phyloP scores from a whole-genome alignment of 2,113 vertebrate genomes.

The Pseudopodoces humilis region DNA sequence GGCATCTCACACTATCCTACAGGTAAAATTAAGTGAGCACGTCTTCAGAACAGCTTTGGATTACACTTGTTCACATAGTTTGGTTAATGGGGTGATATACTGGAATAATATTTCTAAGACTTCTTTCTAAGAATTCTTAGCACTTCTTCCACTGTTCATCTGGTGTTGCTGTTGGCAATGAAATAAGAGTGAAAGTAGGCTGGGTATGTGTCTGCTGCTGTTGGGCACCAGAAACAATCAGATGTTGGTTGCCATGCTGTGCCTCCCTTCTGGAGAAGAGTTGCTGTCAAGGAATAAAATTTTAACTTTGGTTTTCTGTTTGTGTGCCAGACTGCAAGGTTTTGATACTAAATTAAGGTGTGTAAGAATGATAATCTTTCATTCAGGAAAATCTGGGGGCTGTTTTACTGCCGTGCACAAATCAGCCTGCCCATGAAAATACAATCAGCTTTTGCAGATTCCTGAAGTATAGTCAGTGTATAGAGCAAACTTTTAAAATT shows the following conservation, averaged over 20 bases:
- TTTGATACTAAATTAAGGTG: background rate
- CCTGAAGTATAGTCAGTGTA: background rate
- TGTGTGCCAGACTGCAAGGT: background rate
- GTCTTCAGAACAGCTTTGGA: background rate
- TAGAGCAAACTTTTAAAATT: background rate
- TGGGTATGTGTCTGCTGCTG: background rate
- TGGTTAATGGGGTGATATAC: background rate
- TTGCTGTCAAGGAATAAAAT: background rate
- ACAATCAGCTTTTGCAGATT: rapidly evolving
- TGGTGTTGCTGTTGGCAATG: background rate
- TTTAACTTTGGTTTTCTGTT: background rate
- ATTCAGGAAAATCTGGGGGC: background rate
- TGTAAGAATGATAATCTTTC: background rate
- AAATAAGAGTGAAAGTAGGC: background rate
- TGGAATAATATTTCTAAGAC: background rate
- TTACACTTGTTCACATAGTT: background rate
- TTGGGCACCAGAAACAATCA: background rate
- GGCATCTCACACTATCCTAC: background rate
- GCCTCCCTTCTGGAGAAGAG: background rate
- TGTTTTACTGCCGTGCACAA: background rate
- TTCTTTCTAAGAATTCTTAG: background rate
- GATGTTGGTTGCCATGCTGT: background rate
- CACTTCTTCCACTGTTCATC: background rate
- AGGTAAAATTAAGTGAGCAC: background rate
- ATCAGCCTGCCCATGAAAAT: background rate